A percentile compares a stretch with the other conserved stretches of the same genome.
Evolutionary conservation across 2,113 vertebrate genomes (phyloP).

Genomic region (Sakesphorus luctuosus): DNA sequence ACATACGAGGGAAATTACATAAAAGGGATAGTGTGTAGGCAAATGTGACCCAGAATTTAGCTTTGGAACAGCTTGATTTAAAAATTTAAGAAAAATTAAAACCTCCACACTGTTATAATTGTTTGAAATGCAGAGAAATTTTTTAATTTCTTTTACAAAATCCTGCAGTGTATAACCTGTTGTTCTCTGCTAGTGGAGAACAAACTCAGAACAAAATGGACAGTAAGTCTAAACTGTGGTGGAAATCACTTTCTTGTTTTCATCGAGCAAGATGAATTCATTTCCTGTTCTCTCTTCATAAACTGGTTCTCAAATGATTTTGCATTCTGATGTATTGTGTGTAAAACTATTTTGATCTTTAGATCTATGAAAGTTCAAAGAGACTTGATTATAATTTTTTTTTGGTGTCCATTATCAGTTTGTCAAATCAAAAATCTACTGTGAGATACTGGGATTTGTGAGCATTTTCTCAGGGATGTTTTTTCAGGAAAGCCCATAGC

Average conservation of each 20-base stretch:
- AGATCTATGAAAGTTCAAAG: background rate
- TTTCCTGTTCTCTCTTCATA: background rate
- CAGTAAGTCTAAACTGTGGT: background rate
- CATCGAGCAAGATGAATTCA: background rate
- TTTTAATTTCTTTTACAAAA: background rate
- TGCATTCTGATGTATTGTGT: background rate
- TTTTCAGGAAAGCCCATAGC: background rate
- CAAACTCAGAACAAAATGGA: background rate
- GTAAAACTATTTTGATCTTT: background rate
- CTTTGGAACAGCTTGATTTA: background rate
- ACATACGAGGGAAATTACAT: background rate
- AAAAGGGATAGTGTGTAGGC: background rate
- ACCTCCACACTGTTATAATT: background rate
- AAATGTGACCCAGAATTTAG: background rate
- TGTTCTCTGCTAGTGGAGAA: background rate
- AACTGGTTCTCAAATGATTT: background rate
- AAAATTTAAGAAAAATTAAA: background rate
- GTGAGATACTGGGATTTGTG: fast-evolving
- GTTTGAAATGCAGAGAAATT: background rate
- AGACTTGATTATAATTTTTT: background rate
- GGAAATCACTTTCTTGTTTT: background rate
- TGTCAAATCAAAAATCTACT: background rate
- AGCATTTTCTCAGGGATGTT: background rate
- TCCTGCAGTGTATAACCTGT: background rate
- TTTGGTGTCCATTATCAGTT: background rate